Evolutionary conservation across 2,113 vertebrate genomes (phyloP).

Genomic region (Thamnophis sirtalis): DNA sequence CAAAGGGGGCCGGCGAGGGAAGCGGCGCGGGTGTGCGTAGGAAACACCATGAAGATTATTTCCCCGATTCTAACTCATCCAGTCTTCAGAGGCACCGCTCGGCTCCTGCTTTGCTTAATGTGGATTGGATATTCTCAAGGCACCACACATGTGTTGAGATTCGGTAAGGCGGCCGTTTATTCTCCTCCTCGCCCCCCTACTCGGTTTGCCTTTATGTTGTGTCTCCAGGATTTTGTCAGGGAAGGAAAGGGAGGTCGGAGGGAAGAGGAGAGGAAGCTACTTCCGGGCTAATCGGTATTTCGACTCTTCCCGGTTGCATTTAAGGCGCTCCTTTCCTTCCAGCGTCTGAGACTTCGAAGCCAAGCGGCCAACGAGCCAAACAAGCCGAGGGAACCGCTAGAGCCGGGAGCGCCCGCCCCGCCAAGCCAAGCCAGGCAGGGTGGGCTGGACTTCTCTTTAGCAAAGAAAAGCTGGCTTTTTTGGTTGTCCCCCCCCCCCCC

Average conservation of each 20-base stretch:
- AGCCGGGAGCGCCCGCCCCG: not conserved
- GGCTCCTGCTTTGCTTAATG: slow-evolving; percentile 85
- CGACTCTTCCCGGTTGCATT: not conserved
- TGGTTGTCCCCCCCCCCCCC: not conserved
- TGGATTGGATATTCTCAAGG: slow-evolving; percentile 91
- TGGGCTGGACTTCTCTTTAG: not conserved
- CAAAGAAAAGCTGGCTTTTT: not conserved
- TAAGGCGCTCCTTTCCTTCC: not conserved
- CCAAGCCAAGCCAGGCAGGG: not conserved
- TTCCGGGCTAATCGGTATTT: not conserved
- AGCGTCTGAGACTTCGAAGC: not conserved
- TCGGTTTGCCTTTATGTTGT: slow-evolving; percentile 19
- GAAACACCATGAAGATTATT: slow-evolving; percentile 92
- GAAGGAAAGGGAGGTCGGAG: slow-evolving; percentile 28
- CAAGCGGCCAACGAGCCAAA: not conserved
- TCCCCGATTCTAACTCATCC: slow-evolving; percentile 79
- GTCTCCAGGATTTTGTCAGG: slow-evolving; percentile 33
- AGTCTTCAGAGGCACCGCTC: slow-evolving; percentile 81
- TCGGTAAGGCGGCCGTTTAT: slow-evolving; percentile 80
- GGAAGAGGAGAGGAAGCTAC: not conserved
- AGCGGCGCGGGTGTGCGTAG: slow-evolving; percentile 73
- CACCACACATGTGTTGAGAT: slow-evolving; percentile 97
- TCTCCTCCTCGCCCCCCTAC: no score
- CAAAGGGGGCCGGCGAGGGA: slow-evolving; percentile 71
- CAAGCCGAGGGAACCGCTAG: not conserved